A percentile compares a stretch with the other conserved stretches of the same genome.
Evolutionary conservation across 1,140 invertebrate species (phyloP).

Genomic region (Rhagoletis zephyria): DNA sequence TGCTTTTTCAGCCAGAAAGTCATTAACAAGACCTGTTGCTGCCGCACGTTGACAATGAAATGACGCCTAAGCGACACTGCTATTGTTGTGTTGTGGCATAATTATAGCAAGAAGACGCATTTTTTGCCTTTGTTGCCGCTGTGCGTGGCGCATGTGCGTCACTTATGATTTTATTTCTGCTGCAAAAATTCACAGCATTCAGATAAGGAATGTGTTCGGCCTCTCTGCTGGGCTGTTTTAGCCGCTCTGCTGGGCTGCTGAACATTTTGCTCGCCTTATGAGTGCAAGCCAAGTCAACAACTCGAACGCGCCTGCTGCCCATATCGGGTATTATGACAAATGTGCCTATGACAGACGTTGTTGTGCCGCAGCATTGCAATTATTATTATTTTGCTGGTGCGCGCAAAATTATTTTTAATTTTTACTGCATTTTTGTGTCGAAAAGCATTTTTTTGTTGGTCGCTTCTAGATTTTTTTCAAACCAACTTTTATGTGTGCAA

Average conservation of each 20-base stretch:
- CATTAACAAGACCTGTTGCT: neutral
- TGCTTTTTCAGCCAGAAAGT: neutral
- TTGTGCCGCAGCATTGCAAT: neutral
- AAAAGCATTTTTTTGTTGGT: slow-evolving; percentile 40
- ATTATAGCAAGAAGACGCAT: slow-evolving; percentile 6
- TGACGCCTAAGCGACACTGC: slow-evolving; percentile 27
- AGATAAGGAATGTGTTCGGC: slow-evolving; percentile 53
- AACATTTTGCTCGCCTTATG: neutral
- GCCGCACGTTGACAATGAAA: slow-evolving; percentile 8
- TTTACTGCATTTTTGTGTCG: slow-evolving; percentile 53
- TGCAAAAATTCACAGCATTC: slow-evolving; percentile 66
- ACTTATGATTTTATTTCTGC: slow-evolving; percentile 71
- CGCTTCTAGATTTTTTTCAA: neutral
- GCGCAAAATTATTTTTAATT: slow-evolving; percentile 69
- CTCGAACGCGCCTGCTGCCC: slow-evolving; percentile 62
- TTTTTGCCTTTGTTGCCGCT: neutral
- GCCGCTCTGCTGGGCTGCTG: slow-evolving; percentile 52
- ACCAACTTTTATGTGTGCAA: neutral
- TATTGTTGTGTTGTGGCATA: slow-evolving; percentile 16
- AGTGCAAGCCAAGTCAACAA: neutral
- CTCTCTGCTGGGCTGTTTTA: slow-evolving; percentile 22
- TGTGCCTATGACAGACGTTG: slow-evolving; percentile 55
- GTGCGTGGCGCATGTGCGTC: slow-evolving; percentile 56
- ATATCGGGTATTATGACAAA: slow-evolving; percentile 73
- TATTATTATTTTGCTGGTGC: slow-evolving; percentile 58